Base-by-base conservation (phyloP, 2,888 invertebrate species). In the Chaetogeoica ovagalla region DNA sequence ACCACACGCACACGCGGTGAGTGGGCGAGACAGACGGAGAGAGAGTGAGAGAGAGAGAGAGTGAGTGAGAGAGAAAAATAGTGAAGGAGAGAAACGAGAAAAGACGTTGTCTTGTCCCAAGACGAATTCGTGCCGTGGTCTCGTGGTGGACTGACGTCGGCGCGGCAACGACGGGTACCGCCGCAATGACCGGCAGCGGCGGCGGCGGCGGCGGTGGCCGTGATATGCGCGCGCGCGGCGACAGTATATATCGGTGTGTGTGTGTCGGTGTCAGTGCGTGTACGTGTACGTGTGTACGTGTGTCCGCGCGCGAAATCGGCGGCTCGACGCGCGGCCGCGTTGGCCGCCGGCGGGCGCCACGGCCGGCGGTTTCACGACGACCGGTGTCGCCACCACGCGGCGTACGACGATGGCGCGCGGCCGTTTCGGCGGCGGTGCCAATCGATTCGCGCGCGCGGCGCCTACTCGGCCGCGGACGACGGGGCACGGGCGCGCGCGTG, bases 71-170 rank as follows among this genome's bases (percentile, higher is more conserved):
- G 7, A 43, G 43, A 43, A 1, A n/a, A n/a, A n/a, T n/a, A n/a
- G n/a, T n/a, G n/a, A n/a, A n/a, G 43, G 43, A 43, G 11, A 43
- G 11, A 43, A 43, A 43, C 6, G 43, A 7, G 11, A 43, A 11
- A 11, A 7, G 43, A 43, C 43, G 43, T 43, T n/a, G n/a, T n/a
- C n/a, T n/a, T n/a, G 11, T 5, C 1, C 43, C 43, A 30, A 11
- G 43, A 43, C 43, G 6, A 43, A 43, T 43, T 9, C 43, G 43
- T 43, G 11, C 43, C 9, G 77, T 60, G 69, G 77, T 77, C 77
- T 77, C 77, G 77, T 77, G 77, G 77, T 77, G 77, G 69, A 77
- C 77, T 77, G 70, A 77, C 70, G 52, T 65, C 63, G 74, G 69
- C 68, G 52, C 55, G 52, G 62, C 70, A 77, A 62, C 69, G 77